A percentile compares a stretch with the other conserved stretches of the same genome.
phyloP scores from a whole-genome alignment of 2,888 invertebrate species.

The Empis stercorea region DNA sequence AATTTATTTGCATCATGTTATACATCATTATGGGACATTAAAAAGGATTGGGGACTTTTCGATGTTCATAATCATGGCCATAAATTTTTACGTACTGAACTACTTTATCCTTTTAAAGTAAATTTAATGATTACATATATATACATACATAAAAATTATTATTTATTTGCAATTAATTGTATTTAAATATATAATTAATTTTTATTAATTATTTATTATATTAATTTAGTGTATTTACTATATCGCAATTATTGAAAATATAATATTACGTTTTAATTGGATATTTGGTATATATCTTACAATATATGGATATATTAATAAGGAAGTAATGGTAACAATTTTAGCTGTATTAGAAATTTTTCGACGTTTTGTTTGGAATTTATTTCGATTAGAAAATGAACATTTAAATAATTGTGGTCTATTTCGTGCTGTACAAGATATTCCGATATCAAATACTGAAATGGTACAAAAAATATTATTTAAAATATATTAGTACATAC shows the following conservation, averaged over 20 bases:
- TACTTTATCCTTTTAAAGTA: conserved; percentile 74
- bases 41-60: conserved; percentile 99
- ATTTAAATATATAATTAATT: too few species aligned
- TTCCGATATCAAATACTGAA: conserved; percentile 49
- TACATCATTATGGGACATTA: conserved; percentile 95
- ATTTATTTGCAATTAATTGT: too few species aligned
- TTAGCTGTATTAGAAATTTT: conserved; percentile 79
- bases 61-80: conserved; percentile 81
- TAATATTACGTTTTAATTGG: conserved; percentile 91
- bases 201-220: too few species aligned
- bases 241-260: conserved; percentile 91
- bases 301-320: conserved; percentile 59
- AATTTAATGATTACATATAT: too few species aligned
- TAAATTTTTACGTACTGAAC: conserved; percentile 81
- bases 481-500: too few species aligned
- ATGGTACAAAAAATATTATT: too few species aligned
- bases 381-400: conserved; percentile 97
- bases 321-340: conserved; percentile 73
- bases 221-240: conserved; percentile 69
- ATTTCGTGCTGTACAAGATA: conserved; percentile 96
- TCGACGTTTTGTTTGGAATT: conserved; percentile 97
- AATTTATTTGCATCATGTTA: conserved; percentile 82
- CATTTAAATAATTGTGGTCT: conserved; percentile 98
- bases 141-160: too few species aligned
- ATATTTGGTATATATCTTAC: conserved; percentile 58